phyloP scores from a whole-genome alignment of 1,140 invertebrate genomes.

The Panagrolaimus sp. region DNA sequence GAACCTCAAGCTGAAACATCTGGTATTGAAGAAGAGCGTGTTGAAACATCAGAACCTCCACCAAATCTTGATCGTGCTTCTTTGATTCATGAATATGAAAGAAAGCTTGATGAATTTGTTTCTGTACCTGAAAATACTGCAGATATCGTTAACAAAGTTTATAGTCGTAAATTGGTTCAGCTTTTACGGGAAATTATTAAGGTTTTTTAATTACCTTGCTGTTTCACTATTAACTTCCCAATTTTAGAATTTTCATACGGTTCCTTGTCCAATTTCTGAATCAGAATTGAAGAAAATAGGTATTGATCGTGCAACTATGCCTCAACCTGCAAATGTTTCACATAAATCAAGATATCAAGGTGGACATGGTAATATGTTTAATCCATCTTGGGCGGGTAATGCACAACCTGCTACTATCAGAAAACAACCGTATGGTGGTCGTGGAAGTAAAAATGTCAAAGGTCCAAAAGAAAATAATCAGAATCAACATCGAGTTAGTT shows the following conservation, averaged over 20 bases:
- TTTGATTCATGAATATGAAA: neutral
- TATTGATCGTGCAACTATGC: slow-evolving; percentile 10
- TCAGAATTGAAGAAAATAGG: neutral
- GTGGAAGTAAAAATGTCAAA: slow-evolving; percentile 2
- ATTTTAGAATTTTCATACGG: slow-evolving; percentile 4
- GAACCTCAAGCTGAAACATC: neutral
- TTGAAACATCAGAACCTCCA: neutral
- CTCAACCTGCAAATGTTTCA: neutral
- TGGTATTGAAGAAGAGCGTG: neutral
- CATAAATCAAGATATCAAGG: neutral
- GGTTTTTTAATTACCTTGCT: neutral
- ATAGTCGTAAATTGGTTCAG: slow-evolving; percentile 1
- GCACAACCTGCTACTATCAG: neutral
- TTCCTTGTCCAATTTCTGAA: slow-evolving; percentile 7
- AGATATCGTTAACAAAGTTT: neutral
- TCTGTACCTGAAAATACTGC: neutral
- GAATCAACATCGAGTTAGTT: neutral
- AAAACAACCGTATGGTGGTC: neutral
- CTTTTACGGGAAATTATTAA: neutral
- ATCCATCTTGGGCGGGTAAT: neutral
- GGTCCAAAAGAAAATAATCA: neutral
- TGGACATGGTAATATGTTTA: neutral
- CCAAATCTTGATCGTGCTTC: neutral
- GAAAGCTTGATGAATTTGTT: neutral
- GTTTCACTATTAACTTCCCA: neutral